Evolutionary conservation across 2,113 vertebrate genomes (phyloP).

Genomic region (Marmota monax): DNA sequence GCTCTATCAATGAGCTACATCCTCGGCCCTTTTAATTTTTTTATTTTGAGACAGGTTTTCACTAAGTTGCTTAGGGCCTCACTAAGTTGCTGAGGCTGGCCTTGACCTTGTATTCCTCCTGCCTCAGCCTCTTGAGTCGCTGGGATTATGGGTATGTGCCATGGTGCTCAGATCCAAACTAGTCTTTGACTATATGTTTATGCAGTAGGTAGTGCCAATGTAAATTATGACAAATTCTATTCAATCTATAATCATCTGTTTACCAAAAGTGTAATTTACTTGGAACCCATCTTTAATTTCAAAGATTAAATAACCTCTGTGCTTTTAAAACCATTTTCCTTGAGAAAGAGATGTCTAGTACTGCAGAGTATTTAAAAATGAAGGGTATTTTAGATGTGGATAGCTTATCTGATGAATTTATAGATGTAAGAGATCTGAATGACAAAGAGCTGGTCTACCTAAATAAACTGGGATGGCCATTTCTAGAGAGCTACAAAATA

Average conservation of each 20-base stretch:
- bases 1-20: not conserved
- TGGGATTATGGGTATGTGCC: too few species aligned
- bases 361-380: not conserved
- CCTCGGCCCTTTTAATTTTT: too few species aligned
- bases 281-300: not conserved
- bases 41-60: too few species aligned
- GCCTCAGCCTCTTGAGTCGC: too few species aligned
- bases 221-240: not conserved
- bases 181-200: not conserved
- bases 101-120: too few species aligned
- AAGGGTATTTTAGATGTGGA: not conserved
- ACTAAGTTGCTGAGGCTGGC: too few species aligned
- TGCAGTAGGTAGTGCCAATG: not conserved
- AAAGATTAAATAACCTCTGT: not conserved
- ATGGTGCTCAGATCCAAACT: not conserved
- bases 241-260: not conserved
- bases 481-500: not conserved
- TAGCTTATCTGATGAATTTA: not conserved
- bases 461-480: not conserved
- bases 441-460: not conserved
- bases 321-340: not conserved
- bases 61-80: too few species aligned
- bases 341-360: not conserved
- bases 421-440: not conserved
- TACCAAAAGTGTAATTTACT: not conserved